phyloP scores from a whole-genome alignment of 2,113 vertebrate genomes.

The Rutilus rutilus region DNA sequence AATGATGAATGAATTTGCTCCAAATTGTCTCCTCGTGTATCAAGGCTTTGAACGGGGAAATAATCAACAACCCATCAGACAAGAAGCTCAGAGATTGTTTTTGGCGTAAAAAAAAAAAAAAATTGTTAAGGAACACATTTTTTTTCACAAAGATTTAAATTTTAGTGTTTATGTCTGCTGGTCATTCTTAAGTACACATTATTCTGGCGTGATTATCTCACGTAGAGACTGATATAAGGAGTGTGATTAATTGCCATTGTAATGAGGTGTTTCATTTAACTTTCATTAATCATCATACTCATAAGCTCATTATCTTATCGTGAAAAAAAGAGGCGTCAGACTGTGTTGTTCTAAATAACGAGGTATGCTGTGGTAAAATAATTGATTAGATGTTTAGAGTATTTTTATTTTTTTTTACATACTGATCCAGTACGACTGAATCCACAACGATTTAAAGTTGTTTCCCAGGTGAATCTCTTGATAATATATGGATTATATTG shows the following conservation, averaged over 20 bases:
- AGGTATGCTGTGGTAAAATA: neutral
- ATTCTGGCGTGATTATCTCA: conserved; percentile 47
- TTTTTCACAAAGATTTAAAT: neutral
- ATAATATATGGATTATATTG: neutral
- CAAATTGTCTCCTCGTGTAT: neutral
- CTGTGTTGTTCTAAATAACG: neutral
- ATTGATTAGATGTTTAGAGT: neutral
- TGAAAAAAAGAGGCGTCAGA: conserved; percentile 27
- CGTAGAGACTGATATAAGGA: conserved; percentile 33
- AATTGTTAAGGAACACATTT: neutral
- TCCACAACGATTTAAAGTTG: neutral
- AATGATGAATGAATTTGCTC: neutral
- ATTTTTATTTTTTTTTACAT: neutral
- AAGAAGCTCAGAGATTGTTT: neutral
- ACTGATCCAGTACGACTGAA: no score
- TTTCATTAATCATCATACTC: conserved; percentile 48
- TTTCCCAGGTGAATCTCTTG: neutral
- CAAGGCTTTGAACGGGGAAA: neutral
- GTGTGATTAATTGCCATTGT: conserved; percentile 58
- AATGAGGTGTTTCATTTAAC: conserved; percentile 51
- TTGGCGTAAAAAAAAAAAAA: no score
- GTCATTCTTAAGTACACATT: conserved; percentile 45
- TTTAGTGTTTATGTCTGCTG: conserved; percentile 22
- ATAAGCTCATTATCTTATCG: conserved; percentile 48
- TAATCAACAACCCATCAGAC: neutral